Base-by-base conservation (phyloP, 1,140 invertebrate genomes). In the Meteorus sp. region DNA sequence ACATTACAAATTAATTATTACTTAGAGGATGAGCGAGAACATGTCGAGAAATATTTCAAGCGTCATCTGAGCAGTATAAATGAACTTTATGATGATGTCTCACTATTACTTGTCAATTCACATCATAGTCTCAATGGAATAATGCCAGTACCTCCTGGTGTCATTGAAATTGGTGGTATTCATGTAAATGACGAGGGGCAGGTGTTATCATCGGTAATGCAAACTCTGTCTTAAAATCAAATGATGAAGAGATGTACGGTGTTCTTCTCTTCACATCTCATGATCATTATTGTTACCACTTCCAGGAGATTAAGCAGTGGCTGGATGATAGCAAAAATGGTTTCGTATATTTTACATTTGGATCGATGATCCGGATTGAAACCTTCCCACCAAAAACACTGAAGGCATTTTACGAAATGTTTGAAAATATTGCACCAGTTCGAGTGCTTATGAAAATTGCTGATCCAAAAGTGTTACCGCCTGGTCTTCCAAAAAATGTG, bases 101-200 rank as follows among this genome's bases (percentile, higher is more conserved):
- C 81, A 27, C 61, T 88, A 25, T 56, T 86, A 3, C 66, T 88
- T 13, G 70, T 81, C 0, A 88, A 88, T 69, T 76, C 77, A 6
- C 82, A 88, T 72, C 81, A 81, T 45, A 72, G 76, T 1, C 52
- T 85, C 2, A 81, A 80, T 59, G 74, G 76, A 2, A 70, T 83
- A 0, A 76, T 77, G 35, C 79, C 83, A 0, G 67, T 70, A 13
- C 68, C 76, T 1, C 82, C 83, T 0, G 79, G 75, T 29, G 62
- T 84, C 0, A 63, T 86, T 3, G 83, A 86, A 70, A 77, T 87
- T 11, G 85, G 83, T 7, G 86, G 85, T 9, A 63, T 87, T 2
- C 85, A 85, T 55, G 68, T 83, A 0, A 59, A 67, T 3, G 68
- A 78, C 1, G 63, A 70, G 1, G 50, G 25, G 3, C 25, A 61